Evolutionary conservation across 2,888 invertebrate genomes (phyloP).

Genomic region (Asteroscopus sphinx): DNA sequence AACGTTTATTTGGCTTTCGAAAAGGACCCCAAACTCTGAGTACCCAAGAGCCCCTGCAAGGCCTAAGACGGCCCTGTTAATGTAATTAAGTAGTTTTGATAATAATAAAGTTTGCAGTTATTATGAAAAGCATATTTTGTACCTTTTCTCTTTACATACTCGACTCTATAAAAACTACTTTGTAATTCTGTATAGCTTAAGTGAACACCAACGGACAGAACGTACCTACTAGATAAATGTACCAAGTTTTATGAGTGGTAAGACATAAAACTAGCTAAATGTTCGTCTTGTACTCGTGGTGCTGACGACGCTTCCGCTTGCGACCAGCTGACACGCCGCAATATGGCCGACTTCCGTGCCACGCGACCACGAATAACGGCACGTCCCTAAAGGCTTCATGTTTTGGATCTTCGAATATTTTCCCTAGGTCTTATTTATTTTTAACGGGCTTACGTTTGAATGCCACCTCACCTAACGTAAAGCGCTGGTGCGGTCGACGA

Average conservation of each 20-base stretch:
- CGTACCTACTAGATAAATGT: constrained; percentile 65
- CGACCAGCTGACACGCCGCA: constrained; percentile 72
- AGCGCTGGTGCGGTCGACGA: too few species aligned
- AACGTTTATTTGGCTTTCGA: too few species aligned
- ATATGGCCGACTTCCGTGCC: constrained; percentile 71
- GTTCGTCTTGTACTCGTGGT: constrained; percentile 69
- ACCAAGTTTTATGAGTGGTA: constrained; percentile 75
- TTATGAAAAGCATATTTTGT: constrained; percentile 15
- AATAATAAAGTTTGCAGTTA: constrained; percentile 15
- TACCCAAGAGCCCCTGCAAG: too few species aligned
- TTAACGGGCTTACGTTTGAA: constrained; percentile 20
- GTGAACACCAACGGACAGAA: constrained; percentile 54
- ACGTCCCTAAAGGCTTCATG: constrained; percentile 60
- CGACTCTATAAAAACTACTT: constrained; percentile 33
- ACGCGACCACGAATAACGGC: constrained; percentile 64
- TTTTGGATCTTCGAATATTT: constrained; percentile 59
- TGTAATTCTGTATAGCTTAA: constrained; percentile 45
- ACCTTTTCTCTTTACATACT: background rate
- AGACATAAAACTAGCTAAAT: constrained; percentile 76
- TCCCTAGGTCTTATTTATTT: constrained; percentile 26
- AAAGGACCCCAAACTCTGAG: too few species aligned
- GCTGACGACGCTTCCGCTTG: constrained; percentile 66
- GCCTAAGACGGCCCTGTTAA: too few species aligned
- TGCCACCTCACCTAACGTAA: too few species aligned
- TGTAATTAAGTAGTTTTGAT: constrained; percentile 34